Conservation (phyloP, 2,113 vertebrate genomes). For the Odobenus rosmarus region DNA sequence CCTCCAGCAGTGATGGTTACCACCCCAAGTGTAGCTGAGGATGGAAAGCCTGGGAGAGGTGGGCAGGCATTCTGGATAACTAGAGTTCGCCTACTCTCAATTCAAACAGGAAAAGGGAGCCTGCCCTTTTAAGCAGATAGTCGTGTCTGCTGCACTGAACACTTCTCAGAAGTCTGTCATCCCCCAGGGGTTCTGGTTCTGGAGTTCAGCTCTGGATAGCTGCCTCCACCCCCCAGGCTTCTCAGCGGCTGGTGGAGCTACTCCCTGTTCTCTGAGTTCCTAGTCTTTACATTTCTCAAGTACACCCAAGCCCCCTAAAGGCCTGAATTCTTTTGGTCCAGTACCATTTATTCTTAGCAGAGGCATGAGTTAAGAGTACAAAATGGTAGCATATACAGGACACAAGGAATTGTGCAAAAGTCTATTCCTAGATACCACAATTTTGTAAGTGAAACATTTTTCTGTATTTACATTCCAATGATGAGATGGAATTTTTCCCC, state of each 20-base stretch:
- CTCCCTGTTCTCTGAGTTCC: conserved; percentile 39
- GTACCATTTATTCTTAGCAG: neutral
- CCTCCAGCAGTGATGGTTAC: neutral
- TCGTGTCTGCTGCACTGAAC: neutral
- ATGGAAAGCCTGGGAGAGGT: neutral
- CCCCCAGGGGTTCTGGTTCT: neutral
- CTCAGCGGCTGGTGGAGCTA: neutral
- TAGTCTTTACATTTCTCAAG: neutral
- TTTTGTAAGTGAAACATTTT: neutral
- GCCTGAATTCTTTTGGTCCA: neutral
- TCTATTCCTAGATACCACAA: neutral
- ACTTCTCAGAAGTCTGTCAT: neutral
- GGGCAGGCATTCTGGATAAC: neutral
- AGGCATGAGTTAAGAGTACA: neutral
- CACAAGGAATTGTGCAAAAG: neutral
- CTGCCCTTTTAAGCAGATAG: neutral
- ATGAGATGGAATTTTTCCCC: neutral
- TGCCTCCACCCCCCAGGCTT: neutral
- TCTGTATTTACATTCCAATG: neutral
- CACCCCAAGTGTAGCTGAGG: neutral
- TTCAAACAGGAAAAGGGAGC: neutral
- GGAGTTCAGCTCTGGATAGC: neutral
- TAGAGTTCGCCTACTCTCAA: neutral
- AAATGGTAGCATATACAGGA: neutral
- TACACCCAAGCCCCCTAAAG: neutral